These are phyloP conservation scores for Andrena trimmerana DNA, from an alignment of 2,888 invertebrate species.

Conservation along the genomic window DNA sequence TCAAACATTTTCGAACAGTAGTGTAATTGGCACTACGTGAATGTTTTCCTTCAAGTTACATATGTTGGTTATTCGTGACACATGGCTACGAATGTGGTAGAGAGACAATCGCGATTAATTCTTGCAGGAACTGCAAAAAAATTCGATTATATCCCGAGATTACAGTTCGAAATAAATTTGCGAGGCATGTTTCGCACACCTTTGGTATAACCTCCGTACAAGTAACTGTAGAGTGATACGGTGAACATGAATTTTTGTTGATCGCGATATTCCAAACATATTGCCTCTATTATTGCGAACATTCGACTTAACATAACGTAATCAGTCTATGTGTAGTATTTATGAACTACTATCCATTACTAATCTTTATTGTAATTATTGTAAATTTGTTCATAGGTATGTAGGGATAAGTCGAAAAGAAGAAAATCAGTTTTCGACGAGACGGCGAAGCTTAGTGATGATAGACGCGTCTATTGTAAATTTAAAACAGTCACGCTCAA, in stretches of 20 bases:
- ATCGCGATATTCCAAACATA: constrained; percentile 18
- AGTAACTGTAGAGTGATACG: background rate
- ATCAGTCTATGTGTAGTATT: constrained; percentile 78
- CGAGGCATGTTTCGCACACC: background rate
- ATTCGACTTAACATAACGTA: constrained; percentile 72
- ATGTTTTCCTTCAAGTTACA: background rate
- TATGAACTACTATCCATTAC: constrained; percentile 76
- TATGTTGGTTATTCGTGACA: background rate
- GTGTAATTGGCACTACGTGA: background rate
- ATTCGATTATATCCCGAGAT: background rate
- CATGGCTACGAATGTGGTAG: constrained; percentile 8
- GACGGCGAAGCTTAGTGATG: constrained; percentile 40
- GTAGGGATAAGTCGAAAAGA: constrained; percentile 48
- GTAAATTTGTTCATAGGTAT: constrained; percentile 83
- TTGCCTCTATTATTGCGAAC: constrained; percentile 52
- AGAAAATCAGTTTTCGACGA: constrained; percentile 43
- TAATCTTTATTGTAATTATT: constrained; percentile 79
- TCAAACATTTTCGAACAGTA: no score
- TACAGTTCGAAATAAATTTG: background rate
- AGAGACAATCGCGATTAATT: background rate
- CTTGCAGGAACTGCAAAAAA: background rate
- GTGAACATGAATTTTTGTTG: constrained; percentile 4
- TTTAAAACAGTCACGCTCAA: constrained; percentile 23
- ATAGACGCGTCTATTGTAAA: constrained; percentile 51
- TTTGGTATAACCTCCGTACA: constrained; percentile 25